Conservation (phyloP, 2,113 vertebrate genomes). For the Alethe diademata region DNA sequence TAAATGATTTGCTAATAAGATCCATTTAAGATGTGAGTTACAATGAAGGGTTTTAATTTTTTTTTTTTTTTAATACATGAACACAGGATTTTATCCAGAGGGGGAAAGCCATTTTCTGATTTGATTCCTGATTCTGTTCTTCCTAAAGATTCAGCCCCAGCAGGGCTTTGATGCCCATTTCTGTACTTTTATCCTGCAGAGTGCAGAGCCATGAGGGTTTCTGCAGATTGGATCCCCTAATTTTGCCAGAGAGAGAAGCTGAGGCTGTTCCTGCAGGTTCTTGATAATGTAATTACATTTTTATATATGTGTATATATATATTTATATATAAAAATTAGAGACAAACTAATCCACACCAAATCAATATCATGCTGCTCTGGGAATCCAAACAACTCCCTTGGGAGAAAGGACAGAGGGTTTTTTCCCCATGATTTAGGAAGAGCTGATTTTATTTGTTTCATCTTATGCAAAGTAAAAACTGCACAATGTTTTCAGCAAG, state of each 20-base stretch:
- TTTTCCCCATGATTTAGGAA: background rate
- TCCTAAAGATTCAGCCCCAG: background rate
- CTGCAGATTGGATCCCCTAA: background rate
- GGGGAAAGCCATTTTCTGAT: background rate
- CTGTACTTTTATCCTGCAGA: fast-evolving
- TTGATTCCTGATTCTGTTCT: background rate
- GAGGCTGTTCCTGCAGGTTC: background rate
- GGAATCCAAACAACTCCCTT: background rate
- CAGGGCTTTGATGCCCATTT: background rate
- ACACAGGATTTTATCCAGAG: background rate
- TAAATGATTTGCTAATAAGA: background rate
- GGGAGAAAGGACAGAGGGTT: background rate
- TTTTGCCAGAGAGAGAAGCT: background rate
- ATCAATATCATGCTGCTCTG: background rate
- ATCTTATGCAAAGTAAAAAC: background rate
- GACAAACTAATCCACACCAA: background rate
- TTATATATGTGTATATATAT: background rate
- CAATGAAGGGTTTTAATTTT: background rate
- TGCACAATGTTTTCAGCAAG: background rate
- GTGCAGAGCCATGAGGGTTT: background rate
- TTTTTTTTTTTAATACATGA: background rate
- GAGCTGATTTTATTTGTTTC: background rate
- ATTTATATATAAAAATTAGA: background rate
- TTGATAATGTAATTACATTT: background rate
- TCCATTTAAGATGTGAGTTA: background rate